Evolutionary conservation across 2,888 invertebrate genomes (phyloP), one percentile per base, ranked within the genome.

Genomic region (Nephrotoma guestfalica): DNA sequence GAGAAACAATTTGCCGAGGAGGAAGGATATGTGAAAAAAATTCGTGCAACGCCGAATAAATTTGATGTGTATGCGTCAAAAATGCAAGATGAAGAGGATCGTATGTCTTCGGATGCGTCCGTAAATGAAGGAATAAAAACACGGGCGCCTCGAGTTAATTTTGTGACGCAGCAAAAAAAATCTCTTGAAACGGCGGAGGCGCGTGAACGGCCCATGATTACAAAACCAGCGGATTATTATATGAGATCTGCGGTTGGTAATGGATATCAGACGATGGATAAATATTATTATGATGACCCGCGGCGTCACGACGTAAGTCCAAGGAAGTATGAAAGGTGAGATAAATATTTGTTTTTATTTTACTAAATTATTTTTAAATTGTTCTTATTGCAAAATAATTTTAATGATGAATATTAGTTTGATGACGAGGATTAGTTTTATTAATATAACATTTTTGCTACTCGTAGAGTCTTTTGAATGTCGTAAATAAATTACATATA

Each of bases 81-180:
- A 6, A 90, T 90, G 30, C 88, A 88, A 40, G 89, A 89, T 15
- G 90, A 90, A 87, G 91, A 90, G 41, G 91, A 92, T 83, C 91
- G 92, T 13, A 90, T 93, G 3, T 92, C 93, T 0, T 93, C 93
- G 43, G 92, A 93, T 0, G 91, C 92, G 88, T 92, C 93, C 6
- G 92, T 92, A 3, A 93, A 93, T 87, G 94, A 94, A 30, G 91
- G 93, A 2, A 92, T 93, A 41, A 93, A 92, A 89, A 92, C 93
- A 4, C 91, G 94, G 88, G 94, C 94, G 90, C 94, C 94, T 0
- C 90, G 94, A 88, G 94, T 94, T 0, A 94, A 94, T 90, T 95
- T 95, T 88, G 93, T 94, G 13, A 95, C 94, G 0, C 94, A 94
- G 89, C 93, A 93, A 42, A 90, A 89, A 85, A 88, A 88, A 6